These are phyloP conservation scores for Brachionus calyciflorus DNA, from an alignment of 1,140 invertebrate species.

Conservation along the genomic window DNA sequence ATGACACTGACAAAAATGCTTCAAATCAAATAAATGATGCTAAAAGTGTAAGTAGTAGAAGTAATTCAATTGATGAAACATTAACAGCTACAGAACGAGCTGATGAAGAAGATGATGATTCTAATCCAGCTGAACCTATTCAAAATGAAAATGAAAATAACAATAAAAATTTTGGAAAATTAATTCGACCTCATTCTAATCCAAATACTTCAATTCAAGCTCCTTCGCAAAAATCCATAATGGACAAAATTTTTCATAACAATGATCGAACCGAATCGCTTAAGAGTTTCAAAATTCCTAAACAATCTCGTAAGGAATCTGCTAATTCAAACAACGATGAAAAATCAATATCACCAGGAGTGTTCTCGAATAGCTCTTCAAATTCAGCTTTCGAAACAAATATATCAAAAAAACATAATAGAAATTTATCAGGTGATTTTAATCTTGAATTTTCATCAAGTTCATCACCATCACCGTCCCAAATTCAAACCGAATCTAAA, in stretches of 20 bases:
- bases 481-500: slow-evolving; percentile 3
- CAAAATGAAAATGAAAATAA: neutral
- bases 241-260: slow-evolving; percentile 8
- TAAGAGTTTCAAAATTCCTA: slow-evolving; percentile 39
- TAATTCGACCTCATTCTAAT: neutral
- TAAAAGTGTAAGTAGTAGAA: slow-evolving; percentile 4
- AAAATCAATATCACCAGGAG: neutral
- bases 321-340: neutral
- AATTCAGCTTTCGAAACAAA: neutral
- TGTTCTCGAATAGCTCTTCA: neutral
- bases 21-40: neutral
- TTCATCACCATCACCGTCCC: neutral
- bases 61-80: slow-evolving; percentile 7
- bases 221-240: neutral
- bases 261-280: neutral
- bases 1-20: neutral
- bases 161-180: neutral
- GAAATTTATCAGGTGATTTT: slow-evolving; percentile 29
- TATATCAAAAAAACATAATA: neutral
- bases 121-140: neutral
- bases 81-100: slow-evolving; percentile 18
- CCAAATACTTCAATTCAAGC: neutral
- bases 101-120: slow-evolving; percentile 7
- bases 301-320: slow-evolving; percentile 1
- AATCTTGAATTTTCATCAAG: neutral